Percentiles rank a stretch among this genome's conserved stretches.
These are phyloP conservation scores for Drosophila parvula DNA, from an alignment of 1,140 invertebrate species.

Conservation along the genomic window DNA sequence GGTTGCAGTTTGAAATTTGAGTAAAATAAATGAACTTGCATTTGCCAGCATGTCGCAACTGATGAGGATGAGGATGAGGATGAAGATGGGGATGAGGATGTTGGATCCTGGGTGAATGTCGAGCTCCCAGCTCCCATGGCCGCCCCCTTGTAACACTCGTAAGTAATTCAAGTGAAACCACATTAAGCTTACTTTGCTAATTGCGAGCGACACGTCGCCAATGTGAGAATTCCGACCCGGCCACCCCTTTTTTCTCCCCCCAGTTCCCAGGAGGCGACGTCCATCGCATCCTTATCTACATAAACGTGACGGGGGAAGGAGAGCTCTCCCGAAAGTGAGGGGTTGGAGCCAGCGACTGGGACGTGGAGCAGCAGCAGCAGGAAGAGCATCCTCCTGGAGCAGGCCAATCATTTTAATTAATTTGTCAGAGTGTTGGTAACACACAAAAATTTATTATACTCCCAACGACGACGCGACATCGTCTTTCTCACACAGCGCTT, in stretches of 20 bases:
- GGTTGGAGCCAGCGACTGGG: not conserved
- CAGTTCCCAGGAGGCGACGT: conserved; percentile 3
- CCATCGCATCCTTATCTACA: conserved; percentile 64
- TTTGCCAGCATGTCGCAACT: conserved; percentile 64
- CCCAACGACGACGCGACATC: conserved; percentile 59
- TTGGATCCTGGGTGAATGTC: not conserved
- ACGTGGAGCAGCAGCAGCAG: not conserved
- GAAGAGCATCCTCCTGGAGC: conserved; percentile 48
- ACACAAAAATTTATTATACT: conserved; percentile 84
- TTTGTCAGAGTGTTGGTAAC: conserved; percentile 83
- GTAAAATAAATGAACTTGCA: conserved; percentile 76
- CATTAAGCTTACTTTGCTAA: conserved; percentile 84
- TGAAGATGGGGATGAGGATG: not conserved
- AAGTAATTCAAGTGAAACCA: conserved; percentile 82
- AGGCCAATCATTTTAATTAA: conserved; percentile 84
- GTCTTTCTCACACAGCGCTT: conserved; percentile 9
- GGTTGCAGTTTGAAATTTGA: conserved; percentile 62
- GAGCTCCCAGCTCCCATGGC: not conserved
- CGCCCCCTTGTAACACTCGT: conserved; percentile 54
- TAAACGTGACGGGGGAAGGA: conserved; percentile 40
- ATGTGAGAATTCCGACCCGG: conserved; percentile 34
- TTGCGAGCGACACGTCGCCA: conserved; percentile 81
- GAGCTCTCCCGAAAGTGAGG: not conserved
- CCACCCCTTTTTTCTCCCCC: conserved; percentile 20
- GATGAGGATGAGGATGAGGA: conserved; percentile 52